These are phyloP conservation scores for Metopolophium dirhodum DNA, from an alignment of 1,140 invertebrate genomes.

Conservation along the genomic window DNA sequence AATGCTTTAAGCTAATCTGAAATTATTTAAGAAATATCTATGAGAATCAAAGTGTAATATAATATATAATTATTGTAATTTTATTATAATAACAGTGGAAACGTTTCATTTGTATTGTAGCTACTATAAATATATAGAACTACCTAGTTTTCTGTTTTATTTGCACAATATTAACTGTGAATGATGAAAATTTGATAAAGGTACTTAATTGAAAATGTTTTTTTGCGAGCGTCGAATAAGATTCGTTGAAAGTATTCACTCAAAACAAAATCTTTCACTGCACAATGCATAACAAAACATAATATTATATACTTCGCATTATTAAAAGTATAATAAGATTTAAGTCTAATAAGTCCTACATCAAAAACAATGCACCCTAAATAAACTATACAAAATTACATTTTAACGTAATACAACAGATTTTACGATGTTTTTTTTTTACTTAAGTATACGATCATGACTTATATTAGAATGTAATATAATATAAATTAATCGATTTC, in stretches of 20 bases:
- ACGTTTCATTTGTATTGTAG: background rate
- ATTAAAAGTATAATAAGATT: background rate
- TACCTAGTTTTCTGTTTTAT: background rate
- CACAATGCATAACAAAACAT: background rate
- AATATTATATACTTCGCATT: background rate
- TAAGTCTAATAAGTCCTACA: background rate
- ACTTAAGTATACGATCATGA: background rate
- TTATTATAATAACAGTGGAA: background rate
- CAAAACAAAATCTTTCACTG: background rate
- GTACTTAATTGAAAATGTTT: background rate
- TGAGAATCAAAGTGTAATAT: background rate
- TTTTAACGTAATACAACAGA: background rate
- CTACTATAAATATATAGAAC: background rate
- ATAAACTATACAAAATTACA: background rate
- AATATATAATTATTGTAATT: background rate
- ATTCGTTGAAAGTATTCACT: background rate
- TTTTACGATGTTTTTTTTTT: background rate
- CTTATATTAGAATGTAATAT: background rate
- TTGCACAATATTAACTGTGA: background rate
- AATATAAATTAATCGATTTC: background rate
- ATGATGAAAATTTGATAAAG: background rate
- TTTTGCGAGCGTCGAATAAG: background rate
- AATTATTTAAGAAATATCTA: background rate
- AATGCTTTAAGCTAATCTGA: background rate
- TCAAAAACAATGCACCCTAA: background rate